A percentile compares a stretch with the other conserved stretches of the same genome.
phyloP scores from a whole-genome alignment of 2,888 invertebrate species.

The Lithophane ornitopus region DNA sequence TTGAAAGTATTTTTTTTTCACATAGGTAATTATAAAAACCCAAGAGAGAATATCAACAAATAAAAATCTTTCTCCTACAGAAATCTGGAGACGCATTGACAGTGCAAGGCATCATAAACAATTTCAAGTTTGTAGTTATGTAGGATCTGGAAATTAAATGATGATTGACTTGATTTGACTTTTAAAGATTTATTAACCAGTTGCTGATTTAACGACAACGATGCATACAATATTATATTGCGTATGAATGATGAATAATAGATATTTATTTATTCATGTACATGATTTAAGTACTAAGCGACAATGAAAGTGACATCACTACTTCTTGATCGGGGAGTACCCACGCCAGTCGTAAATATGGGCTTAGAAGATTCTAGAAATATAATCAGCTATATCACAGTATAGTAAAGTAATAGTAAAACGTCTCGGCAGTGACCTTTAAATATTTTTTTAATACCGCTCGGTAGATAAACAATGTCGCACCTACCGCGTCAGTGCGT shows the following conservation, averaged over 20 bases:
- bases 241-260: neutral
- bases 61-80: neutral
- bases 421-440: too few relatives aligned
- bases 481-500: too few relatives aligned
- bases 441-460: too few relatives aligned
- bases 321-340: neutral
- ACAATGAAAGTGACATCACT: slow-evolving; percentile 26
- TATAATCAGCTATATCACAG: neutral
- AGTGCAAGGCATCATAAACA: neutral
- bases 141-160: neutral
- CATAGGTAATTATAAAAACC: too few relatives aligned
- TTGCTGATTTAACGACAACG: slow-evolving; percentile 5
- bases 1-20: too few relatives aligned
- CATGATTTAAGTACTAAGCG: neutral
- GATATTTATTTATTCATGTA: slow-evolving; percentile 5
- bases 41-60: neutral
- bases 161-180: neutral
- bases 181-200: neutral
- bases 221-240: neutral
- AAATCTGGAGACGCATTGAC: neutral
- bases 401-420: too few relatives aligned
- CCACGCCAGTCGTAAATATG: slow-evolving; percentile 17
- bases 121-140: neutral
- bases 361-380: slow-evolving; percentile 22
- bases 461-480: too few relatives aligned